Conservation (phyloP, 2,888 invertebrate species). For the Tetropium fuscum region DNA sequence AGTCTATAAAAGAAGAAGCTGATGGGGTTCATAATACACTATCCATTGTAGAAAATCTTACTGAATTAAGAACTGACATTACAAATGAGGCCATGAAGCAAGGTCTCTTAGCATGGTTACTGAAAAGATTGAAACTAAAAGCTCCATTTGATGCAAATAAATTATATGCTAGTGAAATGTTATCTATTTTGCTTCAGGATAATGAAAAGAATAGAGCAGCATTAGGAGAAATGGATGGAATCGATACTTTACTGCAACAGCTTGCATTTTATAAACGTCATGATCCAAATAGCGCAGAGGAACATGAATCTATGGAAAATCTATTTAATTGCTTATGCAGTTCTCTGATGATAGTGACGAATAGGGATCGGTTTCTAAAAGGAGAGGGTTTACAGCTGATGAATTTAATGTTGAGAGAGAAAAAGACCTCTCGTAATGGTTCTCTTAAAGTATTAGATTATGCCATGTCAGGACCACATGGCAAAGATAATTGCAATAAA, state of each 20-base stretch:
- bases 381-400: slow-evolving; percentile 99
- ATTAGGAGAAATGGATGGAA: slow-evolving; percentile 94
- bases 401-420: slow-evolving; percentile 99
- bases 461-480: slow-evolving; percentile 94
- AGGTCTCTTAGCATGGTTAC: slow-evolving; percentile 91
- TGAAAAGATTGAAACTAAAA: slow-evolving; percentile 89
- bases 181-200: slow-evolving; percentile 94
- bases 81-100: slow-evolving; percentile 89
- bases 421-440: slow-evolving; percentile 95
- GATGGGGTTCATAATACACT: slow-evolving; percentile 97
- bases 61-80: slow-evolving; percentile 89
- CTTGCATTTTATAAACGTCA: slow-evolving; percentile 95
- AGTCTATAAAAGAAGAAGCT: slow-evolving; percentile 91
- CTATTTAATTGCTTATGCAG: slow-evolving; percentile 97
- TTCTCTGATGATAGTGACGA: slow-evolving; percentile 87
- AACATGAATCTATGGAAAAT: slow-evolving; percentile 99
- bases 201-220: slow-evolving; percentile 84
- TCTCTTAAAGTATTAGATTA: slow-evolving; percentile 98
- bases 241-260: slow-evolving; percentile 95
- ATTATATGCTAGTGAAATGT: slow-evolving; percentile 94
- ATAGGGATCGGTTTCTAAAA: slow-evolving; percentile 91
- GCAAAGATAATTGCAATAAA: slow-evolving; percentile 96
- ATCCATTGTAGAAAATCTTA: slow-evolving; percentile 90
- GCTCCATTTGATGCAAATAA: slow-evolving; percentile 95
- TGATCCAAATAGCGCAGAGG: slow-evolving; percentile 91